Base-by-base conservation (phyloP, 64 coral and sea anemone genomes). In the Actinia tenebrosa region DNA sequence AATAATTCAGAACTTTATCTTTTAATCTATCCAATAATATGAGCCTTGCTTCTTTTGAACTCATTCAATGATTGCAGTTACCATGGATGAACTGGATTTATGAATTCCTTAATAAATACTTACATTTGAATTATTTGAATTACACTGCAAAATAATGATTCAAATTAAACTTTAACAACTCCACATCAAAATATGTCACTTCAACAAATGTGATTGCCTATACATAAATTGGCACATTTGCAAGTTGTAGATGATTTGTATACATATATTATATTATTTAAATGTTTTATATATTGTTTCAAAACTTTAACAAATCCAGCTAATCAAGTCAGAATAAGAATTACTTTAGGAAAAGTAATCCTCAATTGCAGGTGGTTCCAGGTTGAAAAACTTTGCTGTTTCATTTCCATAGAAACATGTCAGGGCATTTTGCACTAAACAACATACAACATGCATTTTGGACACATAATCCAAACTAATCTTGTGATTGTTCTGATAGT, bases 361-460 rank as follows among this genome's bases (percentile, higher is more conserved):
- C 13, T 42, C 2, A 13, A 85, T 19, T 60, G 23, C 42, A 0
- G 83, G 83, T 22, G 83, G 83, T 27, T 23, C n/a, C 56, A 85
- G 16, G 15, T 42, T 55, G 60, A 85, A 85, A 63, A 61, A 85
- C 25, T 4, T 45, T 13, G 83, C 14, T 2, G 83, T 85, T 43
- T 56, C 6, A 30, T 85, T 85, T 14, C 52, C 52, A 85, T 85
- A 85, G 30, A 63, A 25, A 54, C 83, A 85, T 6, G 83, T 85
- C 3, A 62, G 50, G 30, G 83, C 83, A 85, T 85, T 85, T 53
- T 46, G 20, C 30, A 85, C 23, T 11, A 85, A 61, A 19, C 44
- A 55, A 62, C 83, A 85, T 15, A 85, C 83, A 1, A 62, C 69
- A 75, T 75, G n/a, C 69, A 75, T 75, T 75, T 75, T 75, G 69